Evolutionary conservation across 2,888 invertebrate genomes (phyloP).

Genomic region (Argyresthia goedartella): DNA sequence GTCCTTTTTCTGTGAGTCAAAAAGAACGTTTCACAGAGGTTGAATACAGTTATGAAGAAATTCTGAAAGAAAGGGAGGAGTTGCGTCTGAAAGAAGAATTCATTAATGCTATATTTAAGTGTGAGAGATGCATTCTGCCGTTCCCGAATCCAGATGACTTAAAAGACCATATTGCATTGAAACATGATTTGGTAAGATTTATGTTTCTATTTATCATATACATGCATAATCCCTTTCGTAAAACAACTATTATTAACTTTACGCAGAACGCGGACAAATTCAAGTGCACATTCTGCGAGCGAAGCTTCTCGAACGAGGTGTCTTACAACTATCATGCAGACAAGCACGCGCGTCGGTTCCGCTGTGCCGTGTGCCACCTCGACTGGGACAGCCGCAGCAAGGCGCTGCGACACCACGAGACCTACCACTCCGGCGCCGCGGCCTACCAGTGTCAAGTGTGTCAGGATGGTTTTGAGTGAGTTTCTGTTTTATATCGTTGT

Average conservation of each 20-base stretch:
- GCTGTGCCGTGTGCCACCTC: constrained; percentile 27
- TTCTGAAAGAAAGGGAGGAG: constrained; percentile 32
- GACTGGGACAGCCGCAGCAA: constrained; percentile 22
- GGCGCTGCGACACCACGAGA: constrained; percentile 27
- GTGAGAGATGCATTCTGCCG: constrained; percentile 36
- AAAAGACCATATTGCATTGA: constrained; percentile 36
- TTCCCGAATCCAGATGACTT: constrained; percentile 51
- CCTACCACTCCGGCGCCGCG: background rate
- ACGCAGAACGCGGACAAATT: constrained; percentile 13
- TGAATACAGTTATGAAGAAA: constrained; percentile 27
- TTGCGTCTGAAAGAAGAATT: constrained; percentile 34
- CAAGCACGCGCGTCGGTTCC: constrained; percentile 31
- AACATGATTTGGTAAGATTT: constrained; percentile 47
- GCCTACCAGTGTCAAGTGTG: background rate
- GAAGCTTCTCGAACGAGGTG: constrained; percentile 32
- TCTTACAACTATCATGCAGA: constrained; percentile 41
- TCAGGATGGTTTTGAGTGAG: background rate
- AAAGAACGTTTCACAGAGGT: constrained; percentile 28
- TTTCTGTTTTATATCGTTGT: background rate
- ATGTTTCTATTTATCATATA: no score
- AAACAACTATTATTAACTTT: no score
- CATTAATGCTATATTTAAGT: constrained; percentile 46
- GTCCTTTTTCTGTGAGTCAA: background rate
- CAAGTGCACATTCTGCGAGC: constrained; percentile 36
- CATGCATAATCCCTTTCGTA: no score